Base-by-base conservation (phyloP, 2,888 invertebrate genomes). In the Mellilla xanthometata region DNA sequence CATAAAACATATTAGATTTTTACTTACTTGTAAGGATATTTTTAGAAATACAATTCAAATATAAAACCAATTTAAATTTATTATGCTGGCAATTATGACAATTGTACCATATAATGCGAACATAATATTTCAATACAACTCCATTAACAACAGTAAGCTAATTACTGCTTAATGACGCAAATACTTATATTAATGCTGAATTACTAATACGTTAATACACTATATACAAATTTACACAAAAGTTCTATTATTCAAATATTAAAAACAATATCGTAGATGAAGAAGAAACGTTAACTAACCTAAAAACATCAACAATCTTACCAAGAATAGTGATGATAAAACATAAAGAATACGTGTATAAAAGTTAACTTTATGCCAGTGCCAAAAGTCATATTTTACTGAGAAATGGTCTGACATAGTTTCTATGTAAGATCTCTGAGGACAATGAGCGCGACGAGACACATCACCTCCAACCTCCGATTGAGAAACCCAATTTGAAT, bases 401-500 rank as follows among this genome's bases (percentile, higher is more conserved):
- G n/a, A n/a, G n/a, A n/a, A n/a, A n/a, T n/a, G n/a, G n/a, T n/a
- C n/a, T n/a, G n/a, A n/a, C n/a, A n/a, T 19, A 19, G 15, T 19
- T 19, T 19, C 6, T 19, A 19, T 5, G 15, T 19, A 19, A 19
- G 15, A 19, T 19, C 4, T 6, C 4, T 58, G 38, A 55, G 64
- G 63, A 78, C 76, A 79, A 83, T 85, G 76, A 76, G 69, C 76
- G 74, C 72, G 71, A 76, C 76, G 76, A 72, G 77, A 66, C 78
- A 62, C 78, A 81, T 83, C 84, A 85, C 81, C 82, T 84, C 80
- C 82, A 83, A 86, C 82, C 86, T 84, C 80, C 80, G 78, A 87
- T 88, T 86, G 86, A 87, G 85, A 85, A 86, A 86, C 83, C 72
- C 68, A 82, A 89, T 89, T 89, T 87, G 84, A 89, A 89, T 88